phyloP scores from a whole-genome alignment of 2,888 invertebrate genomes.

The Brachylomia viminalis region DNA sequence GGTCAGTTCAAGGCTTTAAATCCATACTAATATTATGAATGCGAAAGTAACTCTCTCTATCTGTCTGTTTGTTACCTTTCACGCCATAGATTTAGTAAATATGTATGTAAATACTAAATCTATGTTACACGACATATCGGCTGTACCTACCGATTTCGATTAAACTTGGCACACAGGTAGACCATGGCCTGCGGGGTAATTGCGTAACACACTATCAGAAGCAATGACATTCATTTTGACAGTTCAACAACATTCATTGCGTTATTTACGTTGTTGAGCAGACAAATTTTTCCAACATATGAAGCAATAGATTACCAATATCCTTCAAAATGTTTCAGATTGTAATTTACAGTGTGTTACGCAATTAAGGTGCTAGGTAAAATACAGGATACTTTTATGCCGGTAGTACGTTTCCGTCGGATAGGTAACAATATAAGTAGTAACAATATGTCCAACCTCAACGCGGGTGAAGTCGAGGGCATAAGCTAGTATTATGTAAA shows the following conservation, averaged over 20 bases:
- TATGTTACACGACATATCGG: background rate
- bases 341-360: no score
- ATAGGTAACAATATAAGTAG: background rate
- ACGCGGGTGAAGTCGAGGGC: background rate
- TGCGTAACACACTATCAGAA: no score
- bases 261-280: no score
- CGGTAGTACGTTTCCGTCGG: background rate
- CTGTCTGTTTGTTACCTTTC: background rate
- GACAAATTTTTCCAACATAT: no score
- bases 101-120: no score
- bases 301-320: no score
- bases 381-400: background rate
- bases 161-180: background rate
- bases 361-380: background rate
- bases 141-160: background rate
- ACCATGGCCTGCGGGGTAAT: no score
- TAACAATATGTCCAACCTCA: no score
- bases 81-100: no score
- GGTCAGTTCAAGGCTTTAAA: constrained; percentile 23
- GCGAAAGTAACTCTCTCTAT: background rate
- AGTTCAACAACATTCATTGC: no score
- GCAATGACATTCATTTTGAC: no score
- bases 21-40: background rate
- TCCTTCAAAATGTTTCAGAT: no score
- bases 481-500: background rate